Evolutionary conservation across 2,797 vertebrate genomes (phyloP).

Genomic region (Syndactyla subalaris): DNA sequence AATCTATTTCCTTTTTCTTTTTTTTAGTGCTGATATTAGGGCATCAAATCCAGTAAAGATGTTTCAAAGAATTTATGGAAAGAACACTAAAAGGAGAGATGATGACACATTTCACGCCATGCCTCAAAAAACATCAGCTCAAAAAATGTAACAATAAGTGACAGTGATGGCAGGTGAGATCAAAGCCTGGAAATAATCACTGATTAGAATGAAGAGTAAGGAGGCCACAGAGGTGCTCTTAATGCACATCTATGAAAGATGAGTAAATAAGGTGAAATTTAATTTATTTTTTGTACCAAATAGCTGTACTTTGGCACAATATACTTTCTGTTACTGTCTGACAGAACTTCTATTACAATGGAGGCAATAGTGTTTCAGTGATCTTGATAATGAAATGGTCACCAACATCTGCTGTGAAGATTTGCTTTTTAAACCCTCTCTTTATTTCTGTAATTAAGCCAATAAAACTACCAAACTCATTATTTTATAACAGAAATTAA

Average conservation of each 20-base stretch:
- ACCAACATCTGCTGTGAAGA: neutral
- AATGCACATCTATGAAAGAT: neutral
- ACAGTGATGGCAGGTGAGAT: neutral
- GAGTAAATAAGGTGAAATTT: neutral
- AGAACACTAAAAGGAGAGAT: neutral
- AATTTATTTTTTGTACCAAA: neutral
- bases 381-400: neutral
- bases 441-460: neutral
- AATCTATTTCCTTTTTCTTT: neutral
- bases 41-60: neutral
- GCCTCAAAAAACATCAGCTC: neutral
- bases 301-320: neutral
- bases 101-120: neutral
- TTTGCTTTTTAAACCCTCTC: neutral
- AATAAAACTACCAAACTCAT: neutral
- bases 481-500: constrained; percentile 5
- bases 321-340: neutral
- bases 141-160: neutral
- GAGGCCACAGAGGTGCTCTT: neutral
- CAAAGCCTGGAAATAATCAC: neutral
- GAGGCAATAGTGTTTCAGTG: neutral
- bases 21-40: neutral
- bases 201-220: neutral
- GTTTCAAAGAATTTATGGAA: neutral
- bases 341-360: neutral